Evolutionary conservation across 2,888 invertebrate genomes (phyloP), one percentile per base, ranked within the genome.

Genomic region (Drosophila stalkeri): DNA sequence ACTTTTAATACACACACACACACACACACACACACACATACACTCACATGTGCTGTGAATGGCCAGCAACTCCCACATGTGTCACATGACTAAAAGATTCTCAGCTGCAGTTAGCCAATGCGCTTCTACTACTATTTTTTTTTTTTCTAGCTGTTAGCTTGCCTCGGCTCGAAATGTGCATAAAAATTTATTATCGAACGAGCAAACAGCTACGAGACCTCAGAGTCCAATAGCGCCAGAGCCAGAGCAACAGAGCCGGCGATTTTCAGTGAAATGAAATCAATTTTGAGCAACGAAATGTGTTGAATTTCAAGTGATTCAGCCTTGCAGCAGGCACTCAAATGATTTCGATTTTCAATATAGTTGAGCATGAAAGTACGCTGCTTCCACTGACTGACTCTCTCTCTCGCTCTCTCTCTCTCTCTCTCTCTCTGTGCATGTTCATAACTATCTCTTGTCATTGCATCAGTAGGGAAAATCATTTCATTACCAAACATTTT

Each of bases 101-200:
- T 60, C 66, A 70, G 70, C 63, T 67, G 77, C 64, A 62, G 66
- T 71, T 75, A 41, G 3, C 37, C 61, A 66, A 18, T 35, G 6
- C 47, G n/a, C 47, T 49, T 4, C 6, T 39, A 5, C 6, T 3
- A n/a, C 39, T 39, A 7, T 8, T 16, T 14, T 1, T 43, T 20
- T 5, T 47, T 27, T 52, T 52, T 52, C 74, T 57, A 62, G 63
- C 54, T 72, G 57, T 66, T 71, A 60, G 54, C 63, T 20, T 67
- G 64, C 44, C 64, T 72, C 77, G 64, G 80, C 80, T 65, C 67
- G 54, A 69, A 76, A 80, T 75, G 63, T 62, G 74, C 86, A 85
- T 85, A 86, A 85, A 86, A 89, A 81, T 83, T 81, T 64, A 85
- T 73, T 47, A 56, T 62, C 69, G 35, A 47, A 11, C 49, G 11